phyloP scores from a whole-genome alignment of 2,113 vertebrate species.

The Callopanchax toddi region DNA sequence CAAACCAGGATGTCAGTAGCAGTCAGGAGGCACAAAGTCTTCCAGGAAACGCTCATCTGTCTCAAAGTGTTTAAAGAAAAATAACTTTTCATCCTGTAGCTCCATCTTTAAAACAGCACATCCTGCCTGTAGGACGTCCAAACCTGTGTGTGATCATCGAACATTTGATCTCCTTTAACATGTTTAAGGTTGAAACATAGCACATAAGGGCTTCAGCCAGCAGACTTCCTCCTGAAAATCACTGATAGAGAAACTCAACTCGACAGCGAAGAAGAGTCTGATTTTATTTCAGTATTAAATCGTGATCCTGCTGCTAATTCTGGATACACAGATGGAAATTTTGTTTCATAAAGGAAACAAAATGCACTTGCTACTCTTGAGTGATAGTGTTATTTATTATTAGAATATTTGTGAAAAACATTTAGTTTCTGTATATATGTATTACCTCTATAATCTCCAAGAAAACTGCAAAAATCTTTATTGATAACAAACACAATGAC shows the following conservation, averaged over 20 bases:
- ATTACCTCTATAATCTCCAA: too few species aligned
- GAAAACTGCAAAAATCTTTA: too few species aligned
- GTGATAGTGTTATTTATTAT: background rate
- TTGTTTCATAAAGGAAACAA: background rate
- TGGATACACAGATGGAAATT: background rate
- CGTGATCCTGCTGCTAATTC: background rate
- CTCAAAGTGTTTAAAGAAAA: background rate
- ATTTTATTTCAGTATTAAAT: background rate
- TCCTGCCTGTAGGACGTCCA: too few species aligned
- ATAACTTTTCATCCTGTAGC: background rate
- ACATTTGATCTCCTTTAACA: background rate
- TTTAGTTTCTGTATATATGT: too few species aligned
- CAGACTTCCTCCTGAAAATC: background rate
- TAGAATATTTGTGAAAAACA: too few species aligned
- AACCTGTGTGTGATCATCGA: background rate
- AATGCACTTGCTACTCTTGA: background rate
- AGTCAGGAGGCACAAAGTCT: conserved; percentile 21
- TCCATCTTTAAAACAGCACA: background rate
- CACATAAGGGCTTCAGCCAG: background rate
- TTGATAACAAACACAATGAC: too few species aligned
- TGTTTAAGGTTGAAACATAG: background rate
- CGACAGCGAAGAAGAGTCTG: too few species aligned
- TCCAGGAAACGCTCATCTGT: background rate
- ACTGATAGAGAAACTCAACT: background rate
- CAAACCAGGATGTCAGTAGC: conserved; percentile 17